Percentiles rank a stretch among this genome's conserved stretches.
These are phyloP conservation scores for Muscina levida DNA, from an alignment of 2,888 invertebrate genomes.

Conservation along the genomic window DNA sequence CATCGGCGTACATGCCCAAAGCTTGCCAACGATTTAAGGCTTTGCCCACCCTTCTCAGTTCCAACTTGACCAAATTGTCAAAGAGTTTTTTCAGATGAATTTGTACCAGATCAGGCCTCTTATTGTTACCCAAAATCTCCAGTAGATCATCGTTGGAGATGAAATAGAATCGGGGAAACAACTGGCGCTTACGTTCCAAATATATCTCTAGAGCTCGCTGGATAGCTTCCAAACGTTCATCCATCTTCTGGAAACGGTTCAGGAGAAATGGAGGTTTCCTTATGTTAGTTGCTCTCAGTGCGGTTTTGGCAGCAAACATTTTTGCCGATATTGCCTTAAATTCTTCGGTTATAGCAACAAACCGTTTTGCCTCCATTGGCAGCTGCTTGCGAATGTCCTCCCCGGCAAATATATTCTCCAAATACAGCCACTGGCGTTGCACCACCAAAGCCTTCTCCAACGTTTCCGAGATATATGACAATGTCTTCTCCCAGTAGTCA, in stretches of 20 bases:
- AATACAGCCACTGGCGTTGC: conserved; percentile 91
- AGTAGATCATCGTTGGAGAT: conserved; percentile 88
- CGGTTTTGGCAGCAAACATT: conserved; percentile 80
- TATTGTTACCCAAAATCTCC: conserved; percentile 92
- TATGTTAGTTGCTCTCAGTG: conserved; percentile 84
- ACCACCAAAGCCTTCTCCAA: conserved; percentile 89
- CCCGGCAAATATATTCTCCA: conserved; percentile 93
- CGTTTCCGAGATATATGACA: conserved; percentile 90
- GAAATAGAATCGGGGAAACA: conserved; percentile 92
- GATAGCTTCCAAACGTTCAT: conserved; percentile 88
- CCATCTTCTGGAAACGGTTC: conserved; percentile 86
- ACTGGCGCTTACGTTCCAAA: conserved; percentile 92
- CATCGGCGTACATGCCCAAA: conserved; percentile 89
- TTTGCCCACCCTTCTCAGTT: conserved; percentile 82
- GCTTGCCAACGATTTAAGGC: conserved; percentile 80
- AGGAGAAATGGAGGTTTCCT: conserved; percentile 83
- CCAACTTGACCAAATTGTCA: conserved; percentile 89
- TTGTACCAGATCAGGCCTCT: conserved; percentile 90
- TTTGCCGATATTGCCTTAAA: conserved; percentile 85
- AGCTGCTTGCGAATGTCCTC: conserved; percentile 93
- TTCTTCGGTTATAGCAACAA: conserved; percentile 86
- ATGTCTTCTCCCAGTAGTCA: conserved; percentile 91
- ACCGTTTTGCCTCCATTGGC: conserved; percentile 87
- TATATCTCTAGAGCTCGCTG: conserved; percentile 92
- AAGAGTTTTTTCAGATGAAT: conserved; percentile 93